phyloP scores from a whole-genome alignment of 2,888 invertebrate species.

The Lasius fuliginosus region DNA sequence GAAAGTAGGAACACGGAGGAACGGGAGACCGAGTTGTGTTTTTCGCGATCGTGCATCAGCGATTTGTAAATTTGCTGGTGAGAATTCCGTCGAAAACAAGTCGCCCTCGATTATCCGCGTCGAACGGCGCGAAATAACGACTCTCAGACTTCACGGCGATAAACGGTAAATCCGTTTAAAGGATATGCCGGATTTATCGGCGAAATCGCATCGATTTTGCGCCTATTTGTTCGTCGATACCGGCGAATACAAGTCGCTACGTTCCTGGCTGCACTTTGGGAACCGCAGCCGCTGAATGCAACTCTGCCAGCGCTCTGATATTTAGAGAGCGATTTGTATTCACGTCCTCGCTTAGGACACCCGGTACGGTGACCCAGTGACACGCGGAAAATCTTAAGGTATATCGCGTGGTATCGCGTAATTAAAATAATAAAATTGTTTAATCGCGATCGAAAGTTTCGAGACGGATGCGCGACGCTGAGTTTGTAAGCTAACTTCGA shows the following conservation, averaged over 20 bases:
- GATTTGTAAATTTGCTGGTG: constrained; percentile 35
- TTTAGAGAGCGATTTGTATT: constrained; percentile 72
- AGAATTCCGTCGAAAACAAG: constrained; percentile 40
- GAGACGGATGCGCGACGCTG: constrained; percentile 40
- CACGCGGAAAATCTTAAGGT: constrained; percentile 66
- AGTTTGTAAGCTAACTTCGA: constrained; percentile 49
- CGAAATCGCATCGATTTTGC: constrained; percentile 3
- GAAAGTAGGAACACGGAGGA: constrained; percentile 15
- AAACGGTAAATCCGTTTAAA: neutral
- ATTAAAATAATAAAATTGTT: constrained; percentile 37
- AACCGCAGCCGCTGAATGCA: constrained; percentile 47
- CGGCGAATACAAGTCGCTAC: neutral
- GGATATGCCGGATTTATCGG: neutral
- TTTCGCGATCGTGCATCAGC: constrained; percentile 56
- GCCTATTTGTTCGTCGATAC: neutral
- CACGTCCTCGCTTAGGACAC: constrained; percentile 59
- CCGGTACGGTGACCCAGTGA: constrained; percentile 71
- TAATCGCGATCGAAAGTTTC: constrained; percentile 41
- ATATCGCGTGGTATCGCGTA: constrained; percentile 30
- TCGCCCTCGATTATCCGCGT: constrained; percentile 10
- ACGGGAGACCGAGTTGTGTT: constrained; percentile 33
- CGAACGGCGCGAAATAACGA: constrained; percentile 4
- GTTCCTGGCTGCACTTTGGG: constrained; percentile 59
- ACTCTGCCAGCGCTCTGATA: constrained; percentile 65
- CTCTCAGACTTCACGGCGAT: neutral